These are phyloP conservation scores for Orgyia antiqua DNA, from an alignment of 2,888 invertebrate genomes.

Conservation along the genomic window DNA sequence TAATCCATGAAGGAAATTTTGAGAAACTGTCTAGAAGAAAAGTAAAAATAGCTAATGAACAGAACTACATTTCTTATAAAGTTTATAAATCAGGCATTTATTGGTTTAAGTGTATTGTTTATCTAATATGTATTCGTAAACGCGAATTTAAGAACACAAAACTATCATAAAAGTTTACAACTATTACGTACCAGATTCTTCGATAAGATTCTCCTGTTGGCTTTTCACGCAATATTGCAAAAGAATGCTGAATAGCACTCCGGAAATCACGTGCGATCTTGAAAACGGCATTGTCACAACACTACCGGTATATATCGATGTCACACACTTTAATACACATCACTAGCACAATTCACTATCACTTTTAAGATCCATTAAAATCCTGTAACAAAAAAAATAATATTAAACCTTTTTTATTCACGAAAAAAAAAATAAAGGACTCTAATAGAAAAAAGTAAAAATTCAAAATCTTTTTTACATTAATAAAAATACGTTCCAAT, in stretches of 20 bases:
- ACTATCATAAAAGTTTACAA: too few species aligned
- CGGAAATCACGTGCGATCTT: slow-evolving; percentile 37
- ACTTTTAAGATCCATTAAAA: slow-evolving; percentile 5
- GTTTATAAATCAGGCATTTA: too few species aligned
- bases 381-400: slow-evolving; percentile 29
- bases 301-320: slow-evolving; percentile 34
- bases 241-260: slow-evolving; percentile 44
- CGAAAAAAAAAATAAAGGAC: too few species aligned
- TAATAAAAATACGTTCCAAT: background rate
- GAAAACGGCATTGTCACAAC: slow-evolving; percentile 37
- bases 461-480: background rate
- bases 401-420: background rate
- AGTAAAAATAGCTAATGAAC: too few species aligned
- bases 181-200: slow-evolving; percentile 59
- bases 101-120: too few species aligned
- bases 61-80: too few species aligned
- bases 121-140: too few species aligned
- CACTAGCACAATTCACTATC: slow-evolving; percentile 32
- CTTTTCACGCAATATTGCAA: slow-evolving; percentile 53
- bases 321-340: slow-evolving; percentile 32
- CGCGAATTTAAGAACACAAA: too few species aligned
- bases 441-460: background rate
- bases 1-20: too few species aligned
- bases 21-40: too few species aligned
- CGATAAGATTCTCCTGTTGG: slow-evolving; percentile 61